Percentiles rank a stretch among this genome's conserved stretches.
Evolutionary conservation across 2,113 vertebrate genomes (phyloP).

Genomic region (Nicator chloris): DNA sequence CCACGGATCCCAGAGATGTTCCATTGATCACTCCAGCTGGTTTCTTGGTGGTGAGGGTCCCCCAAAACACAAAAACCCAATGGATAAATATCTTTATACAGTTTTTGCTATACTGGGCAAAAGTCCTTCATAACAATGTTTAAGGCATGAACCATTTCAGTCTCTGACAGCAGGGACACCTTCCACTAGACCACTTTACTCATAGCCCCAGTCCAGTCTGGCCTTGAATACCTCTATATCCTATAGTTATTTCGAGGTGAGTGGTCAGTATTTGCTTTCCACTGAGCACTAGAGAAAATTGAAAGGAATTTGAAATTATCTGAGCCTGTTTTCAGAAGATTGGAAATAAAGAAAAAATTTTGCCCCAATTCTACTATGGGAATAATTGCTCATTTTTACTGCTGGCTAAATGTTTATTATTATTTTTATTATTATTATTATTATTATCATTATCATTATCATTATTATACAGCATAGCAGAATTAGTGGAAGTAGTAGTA

Average conservation of each 20-base stretch:
- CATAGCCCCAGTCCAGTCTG: not conserved
- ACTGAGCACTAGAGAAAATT: not conserved
- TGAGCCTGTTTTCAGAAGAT: not conserved
- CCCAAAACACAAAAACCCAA: not conserved
- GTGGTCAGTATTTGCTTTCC: not conserved
- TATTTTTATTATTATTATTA: too few species aligned
- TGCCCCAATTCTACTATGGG: not conserved
- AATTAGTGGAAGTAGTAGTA: not conserved
- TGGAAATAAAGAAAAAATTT: not conserved
- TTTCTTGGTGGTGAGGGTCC: not conserved
- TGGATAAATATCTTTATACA: not conserved
- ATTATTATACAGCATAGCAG: too few species aligned
- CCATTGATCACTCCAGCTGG: not conserved
- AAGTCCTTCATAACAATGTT: not conserved
- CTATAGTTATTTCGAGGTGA: not conserved
- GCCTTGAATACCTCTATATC: not conserved
- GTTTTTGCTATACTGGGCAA: not conserved
- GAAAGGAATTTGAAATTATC: not conserved
- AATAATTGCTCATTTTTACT: not conserved
- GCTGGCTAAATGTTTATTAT: not conserved
- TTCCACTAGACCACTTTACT: not conserved
- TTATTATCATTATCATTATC: too few species aligned
- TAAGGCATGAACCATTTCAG: not conserved
- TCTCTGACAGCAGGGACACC: not conserved
- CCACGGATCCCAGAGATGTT: not conserved